Conservation (phyloP, 2,888 invertebrate species). For the Morpho helenor region DNA sequence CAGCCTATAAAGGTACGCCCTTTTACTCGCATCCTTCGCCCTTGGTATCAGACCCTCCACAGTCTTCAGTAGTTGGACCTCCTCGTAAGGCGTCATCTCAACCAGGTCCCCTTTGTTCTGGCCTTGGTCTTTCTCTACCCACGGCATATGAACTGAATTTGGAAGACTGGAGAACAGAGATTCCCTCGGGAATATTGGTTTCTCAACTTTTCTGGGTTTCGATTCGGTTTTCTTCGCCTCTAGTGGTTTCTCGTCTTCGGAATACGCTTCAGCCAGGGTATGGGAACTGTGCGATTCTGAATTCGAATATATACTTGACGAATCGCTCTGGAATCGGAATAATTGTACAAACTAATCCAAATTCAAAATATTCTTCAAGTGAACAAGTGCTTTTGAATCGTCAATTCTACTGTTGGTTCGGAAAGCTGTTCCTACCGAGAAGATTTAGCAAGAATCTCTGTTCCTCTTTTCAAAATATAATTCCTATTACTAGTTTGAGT, state of each 20-base stretch:
- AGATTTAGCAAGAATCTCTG: too few species aligned
- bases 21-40: constrained; percentile 48
- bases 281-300: constrained; percentile 53
- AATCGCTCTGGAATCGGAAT: constrained; percentile 47
- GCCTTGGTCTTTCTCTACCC: constrained; percentile 43
- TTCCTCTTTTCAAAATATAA: too few species aligned
- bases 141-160: constrained; percentile 57
- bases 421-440: too few species aligned
- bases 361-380: too few species aligned
- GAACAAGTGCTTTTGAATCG: too few species aligned
- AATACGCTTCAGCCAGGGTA: constrained; percentile 23
- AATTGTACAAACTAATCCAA: too few species aligned
- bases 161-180: constrained; percentile 52
- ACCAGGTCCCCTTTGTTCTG: constrained; percentile 37
- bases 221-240: constrained; percentile 27
- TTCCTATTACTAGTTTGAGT: too few species aligned
- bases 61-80: constrained; percentile 64
- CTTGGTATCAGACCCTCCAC: constrained; percentile 56
- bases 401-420: too few species aligned
- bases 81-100: constrained; percentile 61
- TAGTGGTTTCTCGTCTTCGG: constrained; percentile 26
- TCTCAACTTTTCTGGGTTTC: constrained; percentile 39
- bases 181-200: constrained; percentile 38
- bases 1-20: constrained; percentile 42
- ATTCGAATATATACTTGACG: constrained; percentile 57